These are phyloP conservation scores for Drosophila orosa DNA, from an alignment of 1,140 invertebrate species.

Conservation along the genomic window DNA sequence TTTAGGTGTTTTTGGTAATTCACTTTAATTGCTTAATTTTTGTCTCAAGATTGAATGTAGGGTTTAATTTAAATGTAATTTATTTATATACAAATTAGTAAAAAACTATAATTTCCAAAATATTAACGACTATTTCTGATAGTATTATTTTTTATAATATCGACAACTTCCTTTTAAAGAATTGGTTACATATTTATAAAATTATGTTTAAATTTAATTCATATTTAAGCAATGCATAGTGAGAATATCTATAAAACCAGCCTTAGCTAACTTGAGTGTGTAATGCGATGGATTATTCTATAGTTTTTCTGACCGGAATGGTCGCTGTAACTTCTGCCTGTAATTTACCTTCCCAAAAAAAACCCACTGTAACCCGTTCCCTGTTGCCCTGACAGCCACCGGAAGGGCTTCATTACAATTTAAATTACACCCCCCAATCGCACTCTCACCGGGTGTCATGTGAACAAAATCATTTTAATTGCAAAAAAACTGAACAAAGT, in stretches of 20 bases:
- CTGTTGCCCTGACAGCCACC: constrained; percentile 40
- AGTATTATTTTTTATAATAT: background rate
- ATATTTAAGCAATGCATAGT: background rate
- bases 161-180: background rate
- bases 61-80: too few relatives aligned
- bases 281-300: background rate
- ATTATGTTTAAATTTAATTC: background rate
- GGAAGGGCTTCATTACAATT: constrained; percentile 59
- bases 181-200: background rate
- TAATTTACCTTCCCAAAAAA: background rate
- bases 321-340: background rate
- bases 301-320: background rate
- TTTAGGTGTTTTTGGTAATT: too few relatives aligned
- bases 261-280: background rate
- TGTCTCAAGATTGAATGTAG: too few relatives aligned
- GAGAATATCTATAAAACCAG: background rate
- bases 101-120: too few relatives aligned
- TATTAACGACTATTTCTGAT: too few relatives aligned
- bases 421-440: constrained; percentile 13
- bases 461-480: constrained; percentile 79
- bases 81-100: too few relatives aligned
- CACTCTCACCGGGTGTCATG: constrained; percentile 48
- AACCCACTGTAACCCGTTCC: background rate
- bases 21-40: too few relatives aligned
- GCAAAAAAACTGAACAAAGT: constrained; percentile 75